phyloP scores from a whole-genome alignment of 1,140 invertebrate species.

The Scaptomyza graminum region DNA sequence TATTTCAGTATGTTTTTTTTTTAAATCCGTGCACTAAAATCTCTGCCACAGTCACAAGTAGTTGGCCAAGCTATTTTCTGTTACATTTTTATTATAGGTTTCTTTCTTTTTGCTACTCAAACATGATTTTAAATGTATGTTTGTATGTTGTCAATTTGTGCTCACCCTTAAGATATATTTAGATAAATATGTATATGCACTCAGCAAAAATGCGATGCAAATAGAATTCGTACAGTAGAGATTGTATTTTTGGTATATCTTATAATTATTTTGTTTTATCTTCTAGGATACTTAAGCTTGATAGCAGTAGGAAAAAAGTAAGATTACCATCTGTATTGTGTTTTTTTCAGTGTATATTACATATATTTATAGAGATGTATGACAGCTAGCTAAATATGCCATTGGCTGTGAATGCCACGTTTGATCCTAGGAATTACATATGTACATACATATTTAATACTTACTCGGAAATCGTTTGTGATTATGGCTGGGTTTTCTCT shows the following conservation, averaged over 20 bases:
- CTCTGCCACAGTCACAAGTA: neutral
- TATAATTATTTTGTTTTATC: too few species aligned
- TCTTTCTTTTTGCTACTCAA: constrained; percentile 13
- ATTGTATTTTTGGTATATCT: too few species aligned
- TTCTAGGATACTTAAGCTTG: too few species aligned
- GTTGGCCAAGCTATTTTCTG: constrained; percentile 6
- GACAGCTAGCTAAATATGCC: constrained; percentile 2
- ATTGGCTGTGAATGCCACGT: constrained; percentile 4
- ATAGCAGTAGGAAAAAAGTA: too few species aligned
- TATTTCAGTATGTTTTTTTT: constrained; percentile 1
- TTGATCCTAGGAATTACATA: neutral
- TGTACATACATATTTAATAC: constrained; percentile 32
- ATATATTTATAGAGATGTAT: constrained; percentile 6
- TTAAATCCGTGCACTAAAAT: constrained; percentile 9
- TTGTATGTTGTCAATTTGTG: neutral
- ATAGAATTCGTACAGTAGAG: too few species aligned
- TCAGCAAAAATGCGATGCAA: neutral
- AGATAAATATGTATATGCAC: constrained; percentile 13
- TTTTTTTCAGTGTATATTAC: neutral
- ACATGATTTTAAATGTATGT: constrained; percentile 12
- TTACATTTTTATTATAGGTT: neutral
- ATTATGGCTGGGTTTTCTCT: neutral
- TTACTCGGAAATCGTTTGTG: constrained; percentile 2
- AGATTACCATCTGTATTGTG: too few species aligned
- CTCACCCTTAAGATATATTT: constrained; percentile 31